A percentile compares a stretch with the other conserved stretches of the same genome.
phyloP scores from a whole-genome alignment of 2,113 vertebrate species.

The Monarcha castaneiventris region DNA sequence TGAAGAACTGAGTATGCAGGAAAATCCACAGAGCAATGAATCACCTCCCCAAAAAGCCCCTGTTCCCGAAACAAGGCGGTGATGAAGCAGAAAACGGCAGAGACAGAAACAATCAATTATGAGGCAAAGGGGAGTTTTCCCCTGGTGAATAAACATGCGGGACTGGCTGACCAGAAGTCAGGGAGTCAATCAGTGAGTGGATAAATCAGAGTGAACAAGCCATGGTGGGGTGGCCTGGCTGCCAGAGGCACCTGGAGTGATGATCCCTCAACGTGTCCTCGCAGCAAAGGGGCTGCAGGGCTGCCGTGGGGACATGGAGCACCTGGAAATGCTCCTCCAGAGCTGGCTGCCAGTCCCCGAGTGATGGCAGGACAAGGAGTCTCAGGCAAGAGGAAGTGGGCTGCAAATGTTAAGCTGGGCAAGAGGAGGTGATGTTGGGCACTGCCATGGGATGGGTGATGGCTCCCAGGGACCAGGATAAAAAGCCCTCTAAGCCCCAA shows the following conservation, averaged over 20 bases:
- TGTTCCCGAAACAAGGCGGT: not conserved
- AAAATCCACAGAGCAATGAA: constrained; percentile 34
- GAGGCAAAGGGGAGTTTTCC: not conserved
- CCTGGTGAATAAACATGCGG: not conserved
- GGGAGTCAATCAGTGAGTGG: not conserved
- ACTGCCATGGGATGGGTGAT: not conserved
- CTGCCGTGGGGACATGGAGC: not conserved
- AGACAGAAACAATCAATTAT: not conserved
- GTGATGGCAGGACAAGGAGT: not conserved
- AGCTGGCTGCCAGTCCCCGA: accelerated
- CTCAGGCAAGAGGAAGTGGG: not conserved
- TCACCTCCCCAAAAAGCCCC: constrained; percentile 7
- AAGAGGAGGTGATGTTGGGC: not conserved
- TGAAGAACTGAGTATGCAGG: not conserved
- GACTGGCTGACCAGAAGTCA: not conserved
- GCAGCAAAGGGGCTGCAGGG: not conserved
- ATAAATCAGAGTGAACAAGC: not conserved
- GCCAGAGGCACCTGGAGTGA: not conserved
- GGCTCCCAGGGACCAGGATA: not conserved
- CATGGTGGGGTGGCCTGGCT: accelerated
- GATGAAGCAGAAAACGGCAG: not conserved
- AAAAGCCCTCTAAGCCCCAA: not conserved
- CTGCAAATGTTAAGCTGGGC: not conserved
- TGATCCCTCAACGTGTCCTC: accelerated
- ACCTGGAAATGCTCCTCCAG: not conserved